Evolutionary conservation across 2,113 vertebrate species (phyloP).

Genomic region (Pithys albifrons): DNA sequence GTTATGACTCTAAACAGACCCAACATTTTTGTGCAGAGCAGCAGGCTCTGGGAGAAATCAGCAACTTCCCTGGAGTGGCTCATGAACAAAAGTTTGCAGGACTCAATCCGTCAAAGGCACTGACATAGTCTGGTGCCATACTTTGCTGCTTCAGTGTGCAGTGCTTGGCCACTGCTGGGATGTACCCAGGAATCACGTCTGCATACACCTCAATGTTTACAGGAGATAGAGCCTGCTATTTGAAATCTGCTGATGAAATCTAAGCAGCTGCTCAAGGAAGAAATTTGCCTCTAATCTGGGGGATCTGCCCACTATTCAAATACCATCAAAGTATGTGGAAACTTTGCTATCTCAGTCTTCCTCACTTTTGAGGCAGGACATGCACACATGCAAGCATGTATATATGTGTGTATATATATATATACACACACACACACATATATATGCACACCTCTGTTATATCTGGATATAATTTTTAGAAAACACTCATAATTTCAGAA

Average conservation of each 20-base stretch:
- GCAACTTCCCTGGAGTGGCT: neutral
- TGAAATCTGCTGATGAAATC: neutral
- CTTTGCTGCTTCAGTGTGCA: neutral
- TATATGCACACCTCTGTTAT: neutral
- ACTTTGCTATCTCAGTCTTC: neutral
- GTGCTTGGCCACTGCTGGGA: neutral
- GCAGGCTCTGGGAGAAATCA: neutral
- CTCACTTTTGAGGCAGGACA: neutral
- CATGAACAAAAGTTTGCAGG: fast-evolving
- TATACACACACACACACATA: too few species aligned
- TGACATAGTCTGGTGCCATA: neutral
- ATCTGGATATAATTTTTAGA: neutral
- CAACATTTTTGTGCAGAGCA: neutral
- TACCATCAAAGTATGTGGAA: neutral
- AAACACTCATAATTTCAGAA: neutral
- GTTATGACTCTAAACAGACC: neutral
- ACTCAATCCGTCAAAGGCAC: neutral
- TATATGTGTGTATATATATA: neutral
- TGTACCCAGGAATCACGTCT: neutral
- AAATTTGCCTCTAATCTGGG: neutral
- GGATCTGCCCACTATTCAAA: neutral
- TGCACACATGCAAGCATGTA: fast-evolving
- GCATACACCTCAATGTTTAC: neutral
- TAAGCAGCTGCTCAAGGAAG: neutral
- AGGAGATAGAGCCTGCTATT: neutral